Base-by-base conservation (phyloP, 2,113 vertebrate genomes). In the Zootoca vivipara region DNA sequence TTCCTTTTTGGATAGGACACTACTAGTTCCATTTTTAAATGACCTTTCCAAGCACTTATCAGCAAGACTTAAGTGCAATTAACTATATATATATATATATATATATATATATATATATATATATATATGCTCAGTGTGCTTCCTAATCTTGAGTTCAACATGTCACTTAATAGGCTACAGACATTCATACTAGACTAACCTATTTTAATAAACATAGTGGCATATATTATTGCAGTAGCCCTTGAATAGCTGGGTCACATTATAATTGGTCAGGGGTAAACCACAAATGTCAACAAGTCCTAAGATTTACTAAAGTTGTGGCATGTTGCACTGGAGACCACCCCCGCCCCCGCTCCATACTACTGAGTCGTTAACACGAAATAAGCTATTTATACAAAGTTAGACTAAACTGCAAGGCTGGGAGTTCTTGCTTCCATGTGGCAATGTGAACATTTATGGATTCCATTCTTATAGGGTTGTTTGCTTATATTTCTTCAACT, bases 371-470 rank as follows among this genome's bases (percentile, higher is more conserved):
- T 83, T 83, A 83, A 87, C 7, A 0, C 56, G 73, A 79, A 79
- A 52, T 86, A 86, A 91, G 92, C 58, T 30, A 28, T 89, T 89
- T 85, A 81, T 20, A 62, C 58, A 46, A 85, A 87, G 85, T 86
- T 84, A 89, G 89, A 90, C 30, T 86, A 82, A 89, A 40, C 24
- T 74, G 10, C 35, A 65, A 87, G 91, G 83, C 83, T 93, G 70
- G 85, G 90, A 84, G 46, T 65, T 67, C 64, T 85, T 33, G 78
- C 85, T 91, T 78, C 30, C 35, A 7, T 8, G 7, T 35, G 58
- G 16, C 4, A 24, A 15, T 0, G 30, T 1, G 18, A 72, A 89
- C 86, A 22, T 0, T 33, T 84, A 78, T 81, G 0, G 7, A 13
- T 80, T 89, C 28, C 65, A 75, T 73, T 69, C 79, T 67, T n/a